Base-by-base conservation (phyloP, 2,797 vertebrate genomes). In the Malacoctenus gilli region DNA sequence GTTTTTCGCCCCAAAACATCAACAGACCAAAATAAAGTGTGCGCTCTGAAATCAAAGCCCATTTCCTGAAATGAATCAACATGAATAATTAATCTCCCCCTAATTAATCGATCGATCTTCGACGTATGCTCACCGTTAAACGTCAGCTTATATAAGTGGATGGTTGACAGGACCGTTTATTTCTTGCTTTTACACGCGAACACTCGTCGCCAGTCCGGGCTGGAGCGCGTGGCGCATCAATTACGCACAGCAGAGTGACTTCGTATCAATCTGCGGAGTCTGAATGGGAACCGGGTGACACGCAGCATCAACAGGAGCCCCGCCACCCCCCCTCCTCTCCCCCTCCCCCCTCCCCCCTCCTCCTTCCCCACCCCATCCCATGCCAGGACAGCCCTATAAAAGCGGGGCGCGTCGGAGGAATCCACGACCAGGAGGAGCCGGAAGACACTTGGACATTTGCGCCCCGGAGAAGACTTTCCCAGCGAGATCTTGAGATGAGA, bases 401-500 rank as follows among this genome's bases (percentile, higher is more conserved):
- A 81, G 60, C 63, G 8, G 36, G 15, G 38, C 40, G 62, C 32
- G 59, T 37, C 65, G 20, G 42, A 49, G 35, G 47, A 12, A 41
- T 22, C 53, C 64, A 65, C 15, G 28, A 57, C 61, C 48, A 57
- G 44, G 68, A 53, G 52, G 56, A 75, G 54, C 25, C 1, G 25
- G 25, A 28, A n/a, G 5, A 28, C 6, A 28, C 2, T 28, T 28
- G 25, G 22, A 23, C 22, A 8, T 23, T 23, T 23, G 22, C 22
- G 22, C 22, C 22, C 22, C 22, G 22, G 25, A 28, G 25, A 9
- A 28, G 25, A 28, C 5, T 28, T 28, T 28, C 25, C 25, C n/a
- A n/a, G n/a, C n/a, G n/a, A n/a, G n/a, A n/a, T n/a, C 39, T 28
- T 59, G 52, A 85, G 48, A 92, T 93, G 92, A 82, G 76, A 46